These are phyloP conservation scores for Sinotaia quadrata DNA, from an alignment of 2,888 invertebrate species.

Conservation along the genomic window DNA sequence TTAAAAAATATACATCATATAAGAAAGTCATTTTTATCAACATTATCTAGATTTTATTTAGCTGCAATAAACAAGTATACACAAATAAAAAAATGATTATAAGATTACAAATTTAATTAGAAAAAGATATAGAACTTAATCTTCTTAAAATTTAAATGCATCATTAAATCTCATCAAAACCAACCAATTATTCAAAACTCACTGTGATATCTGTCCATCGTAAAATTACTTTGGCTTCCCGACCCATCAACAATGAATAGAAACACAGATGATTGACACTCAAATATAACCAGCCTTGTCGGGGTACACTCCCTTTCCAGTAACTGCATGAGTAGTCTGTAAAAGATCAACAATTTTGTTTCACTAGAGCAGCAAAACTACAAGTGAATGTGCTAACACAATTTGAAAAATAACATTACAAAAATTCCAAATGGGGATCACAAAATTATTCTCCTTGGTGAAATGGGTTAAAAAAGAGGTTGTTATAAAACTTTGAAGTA, in stretches of 20 bases:
- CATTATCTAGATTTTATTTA: too few relatives aligned
- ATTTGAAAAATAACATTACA: too few relatives aligned
- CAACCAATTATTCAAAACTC: too few relatives aligned
- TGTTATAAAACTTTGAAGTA: background rate
- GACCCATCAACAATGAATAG: slow-evolving; percentile 93
- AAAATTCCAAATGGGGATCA: too few relatives aligned
- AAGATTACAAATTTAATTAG: background rate
- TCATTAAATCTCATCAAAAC: background rate
- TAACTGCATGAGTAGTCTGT: slow-evolving; percentile 81
- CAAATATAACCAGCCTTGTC: slow-evolving; percentile 98
- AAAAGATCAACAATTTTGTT: too few relatives aligned
- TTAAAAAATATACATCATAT: too few relatives aligned
- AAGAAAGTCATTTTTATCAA: too few relatives aligned
- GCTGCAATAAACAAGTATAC: too few relatives aligned
- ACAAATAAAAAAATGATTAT: slow-evolving; percentile 1
- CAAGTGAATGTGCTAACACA: too few relatives aligned
- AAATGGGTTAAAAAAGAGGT: too few relatives aligned
- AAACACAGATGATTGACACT: slow-evolving; percentile 97
- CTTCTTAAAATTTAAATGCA: background rate
- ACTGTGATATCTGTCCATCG: slow-evolving; percentile 91
- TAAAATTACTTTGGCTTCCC: slow-evolving; percentile 88
- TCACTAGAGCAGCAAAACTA: too few relatives aligned
- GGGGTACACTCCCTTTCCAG: slow-evolving; percentile 91
- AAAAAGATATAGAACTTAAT: background rate
- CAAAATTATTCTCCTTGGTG: too few relatives aligned